Evolutionary conservation across 2,797 vertebrate species (phyloP).

Genomic region (Neoniphon sammara): DNA sequence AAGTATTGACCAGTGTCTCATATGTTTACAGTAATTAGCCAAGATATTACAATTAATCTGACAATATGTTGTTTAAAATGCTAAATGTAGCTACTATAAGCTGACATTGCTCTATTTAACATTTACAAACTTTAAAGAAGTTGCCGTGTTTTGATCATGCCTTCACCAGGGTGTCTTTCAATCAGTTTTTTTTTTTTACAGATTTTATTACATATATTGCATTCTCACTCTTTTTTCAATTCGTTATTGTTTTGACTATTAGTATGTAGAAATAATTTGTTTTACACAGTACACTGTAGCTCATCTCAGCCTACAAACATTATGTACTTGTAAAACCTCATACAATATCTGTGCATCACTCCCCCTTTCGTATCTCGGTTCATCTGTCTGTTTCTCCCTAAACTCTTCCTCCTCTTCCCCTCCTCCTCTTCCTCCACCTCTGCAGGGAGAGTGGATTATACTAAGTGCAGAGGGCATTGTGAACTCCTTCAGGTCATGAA

Average conservation of each 20-base stretch:
- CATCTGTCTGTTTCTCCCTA: conserved; percentile 1
- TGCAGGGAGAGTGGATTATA: conserved; percentile 37
- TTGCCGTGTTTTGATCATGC: too few species aligned
- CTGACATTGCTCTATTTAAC: neutral
- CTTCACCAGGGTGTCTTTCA: neutral
- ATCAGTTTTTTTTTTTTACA: neutral
- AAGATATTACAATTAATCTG: too few species aligned
- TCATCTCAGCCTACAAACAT: neutral
- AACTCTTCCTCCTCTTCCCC: too few species aligned
- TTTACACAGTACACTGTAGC: neutral
- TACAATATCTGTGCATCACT: neutral
- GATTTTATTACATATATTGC: neutral
- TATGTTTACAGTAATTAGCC: too few species aligned
- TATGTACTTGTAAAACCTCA: neutral
- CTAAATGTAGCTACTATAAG: neutral
- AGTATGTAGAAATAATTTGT: neutral
- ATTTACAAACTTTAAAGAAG: neutral
- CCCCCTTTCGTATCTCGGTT: neutral
- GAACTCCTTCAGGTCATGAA: conserved; percentile 44
- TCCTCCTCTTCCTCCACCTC: neutral
- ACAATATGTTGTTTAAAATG: too few species aligned
- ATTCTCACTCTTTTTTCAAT: neutral
- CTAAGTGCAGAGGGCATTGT: conserved; percentile 28
- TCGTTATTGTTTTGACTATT: neutral
- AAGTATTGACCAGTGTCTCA: too few species aligned